Base-by-base conservation (phyloP, 1,140 invertebrate species). In the Rhopalosiphum padi region DNA sequence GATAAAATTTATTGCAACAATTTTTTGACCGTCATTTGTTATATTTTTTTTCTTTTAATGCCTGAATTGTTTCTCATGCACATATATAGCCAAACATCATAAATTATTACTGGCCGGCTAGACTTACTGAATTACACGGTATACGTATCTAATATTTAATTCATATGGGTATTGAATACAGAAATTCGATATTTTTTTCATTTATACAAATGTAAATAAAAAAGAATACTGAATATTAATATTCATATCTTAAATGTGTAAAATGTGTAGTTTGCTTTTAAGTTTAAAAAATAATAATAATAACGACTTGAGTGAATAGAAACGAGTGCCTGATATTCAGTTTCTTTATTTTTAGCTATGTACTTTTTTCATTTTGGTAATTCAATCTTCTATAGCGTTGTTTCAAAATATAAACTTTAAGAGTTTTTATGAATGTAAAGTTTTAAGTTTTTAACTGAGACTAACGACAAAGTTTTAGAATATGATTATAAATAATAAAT, bases 401-500 rank as follows among this genome's bases (percentile, higher is more conserved):
- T 85, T 43, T 85, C 9, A 3, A 85, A 85, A 41, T 85, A 43
- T 85, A 41, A 43, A 43, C 83, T 85, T 85, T 43, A 23, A 43
- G 23, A 41, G 23, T 25, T 41, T 85, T 85, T 25, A 41, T 85
- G 23, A 85, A 37, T 37, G 82, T 41, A 85, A n/a, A 77, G 30
- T 77, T 77, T 77, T n/a, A n/a, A 77, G 60, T 77, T 77, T 77
- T n/a, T 77, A 77, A n/a, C 30, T 15, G n/a, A 77, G n/a, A 77
- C 3, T 77, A 77, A 77, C n/a, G 60, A 77, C n/a, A n/a, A 77
- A 77, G 60, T 77, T 77, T 77, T 77, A n/a, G 15, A 77, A 77
- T 77, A 77, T 77, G 60, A 77, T n/a, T 77, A 77, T 77, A 35
- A 77, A 77, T 77, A n/a, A n/a, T 77, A 77, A 77, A 77, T 77